Evolutionary conservation across 2,113 vertebrate species (phyloP).

Genomic region (Corythaixoides concolor): DNA sequence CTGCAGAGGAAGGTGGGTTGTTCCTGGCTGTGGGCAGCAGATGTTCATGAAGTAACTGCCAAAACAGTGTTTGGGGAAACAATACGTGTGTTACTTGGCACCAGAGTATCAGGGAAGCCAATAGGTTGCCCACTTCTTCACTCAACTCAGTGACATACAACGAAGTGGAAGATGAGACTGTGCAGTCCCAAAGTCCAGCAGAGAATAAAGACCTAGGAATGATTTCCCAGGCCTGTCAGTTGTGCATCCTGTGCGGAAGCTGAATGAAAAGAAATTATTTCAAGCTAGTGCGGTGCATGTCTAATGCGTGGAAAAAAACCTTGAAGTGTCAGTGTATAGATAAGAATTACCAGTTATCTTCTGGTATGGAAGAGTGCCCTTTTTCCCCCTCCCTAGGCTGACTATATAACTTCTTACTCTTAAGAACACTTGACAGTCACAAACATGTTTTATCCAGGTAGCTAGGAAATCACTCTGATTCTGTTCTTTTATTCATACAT

Average conservation of each 20-base stretch:
- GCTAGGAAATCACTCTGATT: neutral
- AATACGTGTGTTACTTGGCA: slow-evolving; percentile 13
- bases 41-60: slow-evolving; percentile 16
- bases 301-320: neutral
- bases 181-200: neutral
- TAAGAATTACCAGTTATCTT: neutral
- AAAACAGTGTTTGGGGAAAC: neutral
- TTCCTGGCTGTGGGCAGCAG: neutral
- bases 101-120: neutral
- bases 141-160: neutral
- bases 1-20: neutral
- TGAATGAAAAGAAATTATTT: neutral
- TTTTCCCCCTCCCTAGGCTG: neutral
- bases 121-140: slow-evolving; percentile 18
- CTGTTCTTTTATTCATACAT: neutral
- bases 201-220: neutral
- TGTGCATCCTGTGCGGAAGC: neutral
- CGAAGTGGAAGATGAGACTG: slow-evolving; percentile 25
- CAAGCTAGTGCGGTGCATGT: neutral
- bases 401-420: neutral
- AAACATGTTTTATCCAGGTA: neutral
- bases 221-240: neutral
- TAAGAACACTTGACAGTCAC: neutral
- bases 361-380: neutral
- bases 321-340: neutral